Percentiles rank a stretch among this genome's conserved stretches.
Evolutionary conservation across 2,888 invertebrate species (phyloP).

Genomic region (Drosophila paramelanica): DNA sequence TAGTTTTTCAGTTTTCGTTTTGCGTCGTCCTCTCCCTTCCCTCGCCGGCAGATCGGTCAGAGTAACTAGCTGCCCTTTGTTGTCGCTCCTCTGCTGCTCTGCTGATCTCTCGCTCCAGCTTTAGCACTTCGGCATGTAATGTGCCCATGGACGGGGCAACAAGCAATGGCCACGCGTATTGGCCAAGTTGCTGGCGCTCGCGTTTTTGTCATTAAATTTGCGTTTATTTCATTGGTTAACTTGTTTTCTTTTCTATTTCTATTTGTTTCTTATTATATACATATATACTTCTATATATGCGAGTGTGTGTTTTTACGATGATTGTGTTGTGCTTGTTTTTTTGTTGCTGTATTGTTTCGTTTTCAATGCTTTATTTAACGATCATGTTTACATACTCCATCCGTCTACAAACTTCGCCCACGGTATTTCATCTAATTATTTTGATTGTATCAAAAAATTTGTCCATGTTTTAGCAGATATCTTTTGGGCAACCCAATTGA

Average conservation of each 20-base stretch:
- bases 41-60: slow-evolving; percentile 3
- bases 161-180: slow-evolving; percentile 72
- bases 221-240: slow-evolving; percentile 81
- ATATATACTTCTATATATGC: slow-evolving; percentile 11
- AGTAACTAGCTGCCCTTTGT: slow-evolving; percentile 32
- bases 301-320: slow-evolving; percentile 15
- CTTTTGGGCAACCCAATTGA: slow-evolving; percentile 28
- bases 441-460: slow-evolving; percentile 43
- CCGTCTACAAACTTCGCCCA: slow-evolving; percentile 63
- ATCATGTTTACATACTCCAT: slow-evolving; percentile 74
- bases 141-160: slow-evolving; percentile 37
- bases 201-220: slow-evolving; percentile 80
- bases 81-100: slow-evolving; percentile 4
- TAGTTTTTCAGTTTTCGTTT: slow-evolving; percentile 63
- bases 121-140: slow-evolving; percentile 47
- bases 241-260: slow-evolving; percentile 64
- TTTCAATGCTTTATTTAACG: slow-evolving; percentile 68
- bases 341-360: slow-evolving; percentile 52
- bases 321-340: slow-evolving; percentile 24
- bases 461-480: slow-evolving; percentile 2
- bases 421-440: slow-evolving; percentile 56
- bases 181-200: slow-evolving; percentile 71
- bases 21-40: slow-evolving; percentile 12
- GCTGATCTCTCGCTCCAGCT: slow-evolving; percentile 5
- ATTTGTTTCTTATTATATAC: slow-evolving; percentile 38